Evolutionary conservation across 2,113 vertebrate genomes (phyloP).

Genomic region (Argyrosomus japonicus): DNA sequence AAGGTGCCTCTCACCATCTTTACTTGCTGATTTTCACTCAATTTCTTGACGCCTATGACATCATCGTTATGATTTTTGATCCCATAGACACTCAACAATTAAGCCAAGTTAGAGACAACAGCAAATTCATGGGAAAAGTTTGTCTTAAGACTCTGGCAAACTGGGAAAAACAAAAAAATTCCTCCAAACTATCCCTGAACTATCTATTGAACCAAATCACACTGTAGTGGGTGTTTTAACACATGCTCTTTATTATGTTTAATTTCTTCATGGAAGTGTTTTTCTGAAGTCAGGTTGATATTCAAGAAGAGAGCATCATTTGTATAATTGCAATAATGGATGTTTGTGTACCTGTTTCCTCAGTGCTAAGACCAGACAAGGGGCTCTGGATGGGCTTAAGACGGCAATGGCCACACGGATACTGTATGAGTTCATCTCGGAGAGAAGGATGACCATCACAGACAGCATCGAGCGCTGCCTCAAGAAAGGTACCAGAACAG

Average conservation of each 20-base stretch:
- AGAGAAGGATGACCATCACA: conserved; percentile 96
- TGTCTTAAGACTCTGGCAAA: no score
- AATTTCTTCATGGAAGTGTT: not conserved
- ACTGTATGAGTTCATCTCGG: conserved; percentile 94
- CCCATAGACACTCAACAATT: no score
- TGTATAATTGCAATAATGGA: not conserved
- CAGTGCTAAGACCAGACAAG: conserved; percentile 95
- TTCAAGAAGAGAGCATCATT: not conserved
- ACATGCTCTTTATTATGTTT: not conserved
- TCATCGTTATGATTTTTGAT: no score
- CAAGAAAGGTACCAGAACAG: conserved; percentile 91
- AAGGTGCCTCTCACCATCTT: no score
- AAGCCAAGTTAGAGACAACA: no score
- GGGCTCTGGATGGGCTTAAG: conserved; percentile 94
- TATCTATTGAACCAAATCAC: no score
- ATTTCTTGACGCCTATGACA: no score
- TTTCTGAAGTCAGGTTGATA: not conserved
- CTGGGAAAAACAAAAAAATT: no score
- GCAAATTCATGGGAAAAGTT: no score
- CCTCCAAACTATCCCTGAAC: no score
- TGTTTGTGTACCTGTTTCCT: not conserved
- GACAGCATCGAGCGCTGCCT: conserved; percentile 97
- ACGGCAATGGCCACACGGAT: conserved; percentile 93
- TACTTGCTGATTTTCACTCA: no score
- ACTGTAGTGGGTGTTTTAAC: not conserved